Conservation (phyloP, 2,113 vertebrate genomes). For the Dromiciops gliroides region DNA sequence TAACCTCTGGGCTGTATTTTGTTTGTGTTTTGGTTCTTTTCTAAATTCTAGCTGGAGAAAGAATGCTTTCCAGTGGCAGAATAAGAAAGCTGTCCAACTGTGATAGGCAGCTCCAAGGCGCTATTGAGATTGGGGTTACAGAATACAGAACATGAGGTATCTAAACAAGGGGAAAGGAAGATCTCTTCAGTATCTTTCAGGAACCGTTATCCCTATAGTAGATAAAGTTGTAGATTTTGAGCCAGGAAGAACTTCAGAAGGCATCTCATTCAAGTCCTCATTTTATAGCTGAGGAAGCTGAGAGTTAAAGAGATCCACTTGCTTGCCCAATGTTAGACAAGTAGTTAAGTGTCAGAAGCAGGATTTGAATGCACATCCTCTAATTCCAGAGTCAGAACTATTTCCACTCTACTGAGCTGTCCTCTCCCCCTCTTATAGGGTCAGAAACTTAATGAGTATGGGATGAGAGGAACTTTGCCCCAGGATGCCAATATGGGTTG, state of each 20-base stretch:
- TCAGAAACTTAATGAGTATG: neutral
- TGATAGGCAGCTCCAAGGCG: neutral
- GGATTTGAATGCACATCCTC: neutral
- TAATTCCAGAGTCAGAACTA: neutral
- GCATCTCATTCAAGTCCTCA: neutral
- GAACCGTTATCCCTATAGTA: neutral
- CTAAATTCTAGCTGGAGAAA: conserved; percentile 14
- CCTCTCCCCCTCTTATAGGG: neutral
- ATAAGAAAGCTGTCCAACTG: neutral
- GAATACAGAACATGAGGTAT: neutral
- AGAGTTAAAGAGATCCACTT: neutral
- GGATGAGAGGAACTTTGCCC: neutral
- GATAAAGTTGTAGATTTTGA: neutral
- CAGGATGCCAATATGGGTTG: neutral
- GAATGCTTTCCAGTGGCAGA: neutral
- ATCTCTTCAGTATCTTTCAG: neutral
- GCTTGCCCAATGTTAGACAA: neutral
- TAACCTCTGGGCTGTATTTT: neutral
- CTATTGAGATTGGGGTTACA: neutral
- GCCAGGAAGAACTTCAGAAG: neutral
- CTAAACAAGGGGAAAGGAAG: neutral
- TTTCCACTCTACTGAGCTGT: neutral
- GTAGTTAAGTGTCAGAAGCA: neutral
- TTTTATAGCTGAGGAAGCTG: neutral
- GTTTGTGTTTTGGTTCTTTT: conserved; percentile 56